Evolutionary conservation across 2,113 vertebrate species (phyloP), one percentile per base, ranked within the genome.

Genomic region (Willisornis vidua): DNA sequence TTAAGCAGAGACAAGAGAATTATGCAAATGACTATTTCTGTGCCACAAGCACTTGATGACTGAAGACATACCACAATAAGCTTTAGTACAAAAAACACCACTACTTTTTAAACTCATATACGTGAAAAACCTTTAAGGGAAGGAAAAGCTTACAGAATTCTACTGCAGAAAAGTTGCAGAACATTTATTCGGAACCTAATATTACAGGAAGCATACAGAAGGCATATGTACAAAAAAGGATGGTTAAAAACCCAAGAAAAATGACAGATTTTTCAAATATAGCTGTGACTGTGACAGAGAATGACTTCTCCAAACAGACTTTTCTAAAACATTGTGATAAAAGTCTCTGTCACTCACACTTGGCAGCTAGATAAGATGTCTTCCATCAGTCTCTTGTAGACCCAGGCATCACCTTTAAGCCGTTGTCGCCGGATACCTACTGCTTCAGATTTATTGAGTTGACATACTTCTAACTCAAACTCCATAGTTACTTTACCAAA

Each of bases 361-460:
- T 97, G 97, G 96, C 97, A 99, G 93, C 98, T 97, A 46, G 98
- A 98, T 22, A 99, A 97, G 87, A 99, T 98, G 91, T 99, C 98
- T 96, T 99, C 99, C 87, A 99, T 98, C 90, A 99, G 98, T 81
- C 98, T 98, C 94, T 99, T 99, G 97, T 99, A 99, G 82, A 99
- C 98, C 99, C 99, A 99, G 51, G 99, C 98, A 24, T 99, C 99
- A 19, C 99, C 99, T 94, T 99, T 99, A 58, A 99, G 98, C 81
- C 99, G 96, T 77, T 99, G 99, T 25, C 99, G 98, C 26, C 98
- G 95, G 89, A 99, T 98, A 10, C 99, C 99, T 25, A 99, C 93
- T 19, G 98, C 98, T 67, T 99, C 98, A 0, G 98, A 91, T 79
- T 98, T 98, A 73, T 98, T 97, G 62, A 99, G 98, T 10, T 98